Evolutionary conservation across 2,888 invertebrate species (phyloP), one percentile per base, ranked within the genome.

Genomic region (Drosophila phalerata): DNA sequence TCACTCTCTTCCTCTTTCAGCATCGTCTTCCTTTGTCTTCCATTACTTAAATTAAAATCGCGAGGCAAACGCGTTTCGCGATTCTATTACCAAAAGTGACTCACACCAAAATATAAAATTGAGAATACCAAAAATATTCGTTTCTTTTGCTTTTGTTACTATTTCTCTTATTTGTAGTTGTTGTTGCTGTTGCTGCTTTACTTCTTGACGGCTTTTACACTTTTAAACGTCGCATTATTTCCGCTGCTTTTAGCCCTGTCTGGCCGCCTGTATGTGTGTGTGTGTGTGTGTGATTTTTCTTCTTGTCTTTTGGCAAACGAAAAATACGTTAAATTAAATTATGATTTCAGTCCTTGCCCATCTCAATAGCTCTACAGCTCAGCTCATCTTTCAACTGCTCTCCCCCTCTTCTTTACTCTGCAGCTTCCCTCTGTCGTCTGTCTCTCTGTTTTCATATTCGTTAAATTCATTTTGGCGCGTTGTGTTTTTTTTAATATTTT

Each of bases 11-110:
- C 47, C 51, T 47, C 38, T 25, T 49, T 30, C 8, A 8, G 30
- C 30, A 30, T 30, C 30, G 30, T 22, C 73, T 79, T 78, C 69
- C 73, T 88, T 86, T 86, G 89, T 87, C 77, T 90, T 89, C 88
- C 88, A 88, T 88, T 88, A 88, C 88, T 73, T 74, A 88, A 88
- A 88, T 88, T 88, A 90, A 88, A 90, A 90, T 87, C 75, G 75
- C 83, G 43, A 71, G 67, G 67, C 69, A 79, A 86, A 81, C 84
- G 81, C 79, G 68, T 70, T 87, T 69, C 57, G 87, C 87, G 84
- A 88, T 89, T 82, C 85, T 85, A 89, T 89, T 85, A 85, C 85
- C 85, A 87, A 87, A 82, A 87, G 88, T 85, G 82, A 79, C 87
- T 84, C 87, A 79, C 52, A 74, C 85, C 62, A 49, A 38, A 49